phyloP scores from a whole-genome alignment of 1,140 invertebrate genomes.

The Zophobas atratus region DNA sequence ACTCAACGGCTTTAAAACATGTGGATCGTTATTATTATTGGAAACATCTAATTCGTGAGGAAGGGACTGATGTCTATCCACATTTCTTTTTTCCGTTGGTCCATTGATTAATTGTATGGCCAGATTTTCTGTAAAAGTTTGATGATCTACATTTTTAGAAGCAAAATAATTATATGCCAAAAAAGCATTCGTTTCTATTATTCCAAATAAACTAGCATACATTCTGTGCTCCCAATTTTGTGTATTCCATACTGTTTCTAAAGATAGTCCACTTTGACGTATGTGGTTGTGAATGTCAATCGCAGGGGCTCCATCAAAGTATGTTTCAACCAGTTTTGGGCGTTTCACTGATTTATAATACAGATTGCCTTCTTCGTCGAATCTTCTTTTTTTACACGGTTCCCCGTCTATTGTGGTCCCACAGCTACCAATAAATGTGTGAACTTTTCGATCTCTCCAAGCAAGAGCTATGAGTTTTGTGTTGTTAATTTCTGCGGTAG shows the following conservation, averaged over 20 bases:
- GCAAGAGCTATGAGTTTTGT: neutral
- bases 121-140: too few relatives aligned
- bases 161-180: neutral
- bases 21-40: too few relatives aligned
- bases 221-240: neutral
- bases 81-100: too few relatives aligned
- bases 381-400: neutral
- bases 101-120: too few relatives aligned
- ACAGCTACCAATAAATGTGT: conserved; percentile 4
- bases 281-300: conserved; percentile 50
- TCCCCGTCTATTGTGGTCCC: conserved; percentile 5
- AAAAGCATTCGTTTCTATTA: neutral
- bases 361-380: neutral
- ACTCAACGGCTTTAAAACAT: neutral
- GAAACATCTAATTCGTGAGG: too few relatives aligned
- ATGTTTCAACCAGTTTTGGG: conserved; percentile 41
- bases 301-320: conserved; percentile 47
- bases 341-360: neutral
- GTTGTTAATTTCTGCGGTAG: neutral
- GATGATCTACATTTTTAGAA: too few relatives aligned
- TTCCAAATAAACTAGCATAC: neutral
- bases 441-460: conserved; percentile 17
- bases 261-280: conserved; percentile 37
- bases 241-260: conserved; percentile 6
- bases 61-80: too few relatives aligned